These are phyloP conservation scores for Ornithoptera alexandrae DNA, from an alignment of 2,888 invertebrate species.

Conservation along the genomic window DNA sequence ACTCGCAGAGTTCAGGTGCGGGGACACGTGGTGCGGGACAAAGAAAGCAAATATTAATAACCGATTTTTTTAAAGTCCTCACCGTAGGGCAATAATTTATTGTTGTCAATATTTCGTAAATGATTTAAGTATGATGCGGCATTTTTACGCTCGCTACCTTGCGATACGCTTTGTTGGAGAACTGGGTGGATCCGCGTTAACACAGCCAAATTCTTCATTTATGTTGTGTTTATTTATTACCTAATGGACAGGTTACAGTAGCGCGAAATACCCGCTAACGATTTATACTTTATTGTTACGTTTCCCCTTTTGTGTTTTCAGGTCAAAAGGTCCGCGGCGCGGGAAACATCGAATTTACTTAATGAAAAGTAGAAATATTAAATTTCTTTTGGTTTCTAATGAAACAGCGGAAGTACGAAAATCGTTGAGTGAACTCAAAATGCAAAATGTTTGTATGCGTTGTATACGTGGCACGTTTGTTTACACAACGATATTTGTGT, in stretches of 20 bases:
- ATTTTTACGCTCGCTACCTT: constrained; percentile 63
- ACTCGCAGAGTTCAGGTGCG: constrained; percentile 77
- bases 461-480: constrained; percentile 10
- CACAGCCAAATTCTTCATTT: constrained; percentile 59
- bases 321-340: constrained; percentile 27
- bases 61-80: constrained; percentile 76
- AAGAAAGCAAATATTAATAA: constrained; percentile 79
- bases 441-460: constrained; percentile 14
- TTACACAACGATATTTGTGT: constrained; percentile 17
- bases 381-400: constrained; percentile 7
- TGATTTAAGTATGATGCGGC: constrained; percentile 76
- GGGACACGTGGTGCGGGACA: constrained; percentile 76
- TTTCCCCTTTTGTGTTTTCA: constrained; percentile 25
- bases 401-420: constrained; percentile 11
- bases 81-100: constrained; percentile 60
- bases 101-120: constrained; percentile 80
- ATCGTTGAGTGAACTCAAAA: constrained; percentile 16
- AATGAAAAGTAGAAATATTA: not conserved
- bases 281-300: constrained; percentile 30
- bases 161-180: constrained; percentile 54
- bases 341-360: constrained; percentile 6
- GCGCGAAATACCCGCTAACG: constrained; percentile 41
- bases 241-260: constrained; percentile 72
- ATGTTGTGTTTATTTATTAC: constrained; percentile 71
- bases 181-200: constrained; percentile 61